Percentiles rank a stretch among this genome's conserved stretches.
Evolutionary conservation across 2,113 vertebrate genomes (phyloP).

Genomic region (Perca fluviatilis): DNA sequence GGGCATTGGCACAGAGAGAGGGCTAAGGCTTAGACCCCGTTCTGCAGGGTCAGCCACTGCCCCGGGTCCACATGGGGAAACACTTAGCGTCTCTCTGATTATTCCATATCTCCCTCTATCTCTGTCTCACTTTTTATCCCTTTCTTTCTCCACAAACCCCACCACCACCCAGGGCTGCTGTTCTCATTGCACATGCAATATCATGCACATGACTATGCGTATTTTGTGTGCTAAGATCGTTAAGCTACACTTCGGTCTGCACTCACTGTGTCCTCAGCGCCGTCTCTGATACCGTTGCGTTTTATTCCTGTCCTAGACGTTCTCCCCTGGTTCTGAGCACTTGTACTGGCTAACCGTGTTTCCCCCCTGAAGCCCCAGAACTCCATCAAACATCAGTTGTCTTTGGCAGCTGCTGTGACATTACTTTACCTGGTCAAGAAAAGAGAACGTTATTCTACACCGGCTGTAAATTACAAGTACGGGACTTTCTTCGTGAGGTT

Average conservation of each 20-base stretch:
- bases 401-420: conserved; percentile 78
- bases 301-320: conserved; percentile 47
- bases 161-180: conserved; percentile 5
- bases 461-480: conserved; percentile 82
- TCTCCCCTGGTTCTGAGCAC: conserved; percentile 54
- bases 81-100: conserved; percentile 59
- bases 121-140: conserved; percentile 24
- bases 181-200: conserved; percentile 22
- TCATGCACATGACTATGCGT: background rate
- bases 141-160: background rate
- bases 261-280: conserved; percentile 16
- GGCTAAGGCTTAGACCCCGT: conserved; percentile 38
- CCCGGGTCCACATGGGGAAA: conserved; percentile 74
- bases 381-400: conserved; percentile 81
- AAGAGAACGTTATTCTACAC: conserved; percentile 82
- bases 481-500: conserved; percentile 74
- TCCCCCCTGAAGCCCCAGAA: conserved; percentile 51
- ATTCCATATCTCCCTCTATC: conserved; percentile 46
- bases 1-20: conserved; percentile 54
- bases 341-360: conserved; percentile 44
- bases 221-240: conserved; percentile 56
- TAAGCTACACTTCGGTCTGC: conserved; percentile 36
- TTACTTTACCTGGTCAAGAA: conserved; percentile 79
- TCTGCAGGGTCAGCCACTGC: conserved; percentile 60
- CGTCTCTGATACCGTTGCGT: conserved; percentile 51